Evolutionary conservation across 2,797 vertebrate genomes (phyloP).

Genomic region (Nothura maculosa): DNA sequence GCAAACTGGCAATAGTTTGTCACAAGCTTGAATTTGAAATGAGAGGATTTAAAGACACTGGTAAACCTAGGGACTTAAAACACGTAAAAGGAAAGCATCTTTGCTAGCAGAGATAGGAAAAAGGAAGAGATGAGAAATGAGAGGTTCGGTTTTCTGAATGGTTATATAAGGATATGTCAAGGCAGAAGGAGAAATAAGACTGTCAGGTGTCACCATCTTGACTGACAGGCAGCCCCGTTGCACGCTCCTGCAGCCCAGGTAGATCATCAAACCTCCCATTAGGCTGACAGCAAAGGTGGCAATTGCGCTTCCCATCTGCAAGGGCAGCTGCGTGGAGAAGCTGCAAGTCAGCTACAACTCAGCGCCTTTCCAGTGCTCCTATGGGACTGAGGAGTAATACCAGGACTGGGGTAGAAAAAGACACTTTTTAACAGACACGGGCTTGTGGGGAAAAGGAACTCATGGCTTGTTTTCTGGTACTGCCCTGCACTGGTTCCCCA

Average conservation of each 20-base stretch:
- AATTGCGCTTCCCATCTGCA: not conserved
- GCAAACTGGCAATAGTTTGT: not conserved
- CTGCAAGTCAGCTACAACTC: not conserved
- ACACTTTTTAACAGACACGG: not conserved
- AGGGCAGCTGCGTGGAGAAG: not conserved
- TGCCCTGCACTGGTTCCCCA: rapidly evolving
- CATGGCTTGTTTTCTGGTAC: not conserved
- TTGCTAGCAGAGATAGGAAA: not conserved
- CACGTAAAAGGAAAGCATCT: not conserved
- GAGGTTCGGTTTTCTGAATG: not conserved
- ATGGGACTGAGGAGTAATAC: not conserved
- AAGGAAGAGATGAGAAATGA: not conserved
- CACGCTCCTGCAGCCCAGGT: not conserved
- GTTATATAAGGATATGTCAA: not conserved
- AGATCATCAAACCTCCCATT: rapidly evolving
- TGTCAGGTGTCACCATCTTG: rapidly evolving
- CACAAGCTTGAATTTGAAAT: not conserved
- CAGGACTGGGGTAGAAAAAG: rapidly evolving
- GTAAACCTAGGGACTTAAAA: not conserved
- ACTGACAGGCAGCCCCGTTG: not conserved
- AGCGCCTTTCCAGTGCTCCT: not conserved
- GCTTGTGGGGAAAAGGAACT: not conserved
- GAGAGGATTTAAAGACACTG: not conserved
- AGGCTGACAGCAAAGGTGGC: not conserved
- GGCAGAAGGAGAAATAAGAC: not conserved